Base-by-base conservation (phyloP, 2,888 invertebrate species). In the Seira ritae region DNA sequence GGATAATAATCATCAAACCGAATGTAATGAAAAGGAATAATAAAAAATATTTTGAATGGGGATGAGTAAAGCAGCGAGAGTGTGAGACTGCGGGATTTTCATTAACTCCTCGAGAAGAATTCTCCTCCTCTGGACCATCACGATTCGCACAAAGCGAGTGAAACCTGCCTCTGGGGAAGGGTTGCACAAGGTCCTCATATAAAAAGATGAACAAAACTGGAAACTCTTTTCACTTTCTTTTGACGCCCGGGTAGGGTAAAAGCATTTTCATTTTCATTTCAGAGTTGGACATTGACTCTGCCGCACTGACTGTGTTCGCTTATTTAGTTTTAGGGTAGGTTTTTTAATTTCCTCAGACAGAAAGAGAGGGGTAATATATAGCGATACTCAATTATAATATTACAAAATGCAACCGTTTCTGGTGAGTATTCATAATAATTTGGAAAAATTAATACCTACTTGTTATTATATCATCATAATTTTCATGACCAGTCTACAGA, bases 141-240 rank as follows among this genome's bases (percentile, higher is more conserved):
- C 80, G 72, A 82, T 79, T 82, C 75, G 79, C 17, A 79, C 78
- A 75, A 66, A 66, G 50, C 22, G 71, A 74, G 6, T 67, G 24
- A 19, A 71, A 79, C 80, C 80, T 50, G 68, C 84, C 80, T 77
- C 76, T 31, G 73, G 77, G 80, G 80, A 55, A 84, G 80, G 73
- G 72, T 76, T 79, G 86, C 75, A 46, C 46, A 81, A 55, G 84
- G 81, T 79, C 78, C 62, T 77, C 79, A 85, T 88, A 88, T 86
- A 87, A 86, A 86, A 88, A 85, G 84, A 86, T 84, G 66, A 17
- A 74, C 71, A 68, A 84, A 85, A 80, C 85, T 85, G 84, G 82
- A 80, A 85, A 85, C 79, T 85, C 88, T 79, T 88, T 88, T 88
- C 88, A 88, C 88, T 88, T 88, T 88, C 86, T 74, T 75, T 24